Conservation (phyloP, 2,113 vertebrate species). For the Scopus umbretta region DNA sequence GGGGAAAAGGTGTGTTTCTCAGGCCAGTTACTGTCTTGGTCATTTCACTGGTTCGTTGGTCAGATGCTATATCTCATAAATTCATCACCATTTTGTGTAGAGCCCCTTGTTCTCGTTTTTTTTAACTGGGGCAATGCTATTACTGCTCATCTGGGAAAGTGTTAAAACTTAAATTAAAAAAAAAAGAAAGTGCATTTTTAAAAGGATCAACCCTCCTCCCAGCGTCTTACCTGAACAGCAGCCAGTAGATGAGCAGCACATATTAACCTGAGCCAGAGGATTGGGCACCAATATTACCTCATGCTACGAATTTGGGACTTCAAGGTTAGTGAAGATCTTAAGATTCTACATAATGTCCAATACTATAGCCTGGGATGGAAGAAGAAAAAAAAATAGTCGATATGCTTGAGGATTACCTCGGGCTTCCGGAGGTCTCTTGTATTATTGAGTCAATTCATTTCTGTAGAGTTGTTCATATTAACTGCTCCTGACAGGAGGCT, state of each 20-base stretch:
- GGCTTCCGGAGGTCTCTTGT: not conserved
- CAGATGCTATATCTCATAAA: not conserved
- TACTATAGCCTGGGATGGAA: not conserved
- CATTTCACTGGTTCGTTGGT: not conserved
- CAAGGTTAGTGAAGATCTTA: not conserved
- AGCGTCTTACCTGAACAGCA: not conserved
- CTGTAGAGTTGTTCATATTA: not conserved
- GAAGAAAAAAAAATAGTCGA: not conserved
- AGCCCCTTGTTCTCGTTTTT: not conserved
- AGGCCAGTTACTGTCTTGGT: fast-evolving
- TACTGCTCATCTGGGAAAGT: not conserved
- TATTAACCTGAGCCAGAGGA: not conserved
- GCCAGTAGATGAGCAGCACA: not conserved
- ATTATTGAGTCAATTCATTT: not conserved
- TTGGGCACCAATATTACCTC: not conserved
- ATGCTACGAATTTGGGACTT: not conserved
- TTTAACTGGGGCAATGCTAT: not conserved
- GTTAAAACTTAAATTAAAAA: not conserved
- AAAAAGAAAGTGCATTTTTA: not conserved
- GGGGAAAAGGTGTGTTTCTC: not conserved
- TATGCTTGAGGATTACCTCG: not conserved
- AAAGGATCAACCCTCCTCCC: fast-evolving
- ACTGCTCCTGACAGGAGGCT: no score
- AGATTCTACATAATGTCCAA: not conserved
- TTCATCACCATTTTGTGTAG: not conserved